Base-by-base conservation (phyloP, 2,797 vertebrate species). In the Salmo trutta region DNA sequence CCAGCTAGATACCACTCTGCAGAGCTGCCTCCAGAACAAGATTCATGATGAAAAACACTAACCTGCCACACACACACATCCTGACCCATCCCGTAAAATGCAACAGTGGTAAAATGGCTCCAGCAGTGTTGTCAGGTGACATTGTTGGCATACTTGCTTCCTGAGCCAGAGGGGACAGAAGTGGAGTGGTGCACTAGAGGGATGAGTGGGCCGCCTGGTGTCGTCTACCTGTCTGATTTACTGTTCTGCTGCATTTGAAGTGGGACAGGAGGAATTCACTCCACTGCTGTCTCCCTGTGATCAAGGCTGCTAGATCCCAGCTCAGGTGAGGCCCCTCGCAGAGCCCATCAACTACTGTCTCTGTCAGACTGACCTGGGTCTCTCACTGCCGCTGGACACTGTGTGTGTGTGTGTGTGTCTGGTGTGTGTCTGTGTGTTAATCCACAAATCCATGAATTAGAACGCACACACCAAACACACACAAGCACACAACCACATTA, bases 231-330 rank as follows among this genome's bases (percentile, higher is more conserved):
- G 89, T 86, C 90, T 98, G 96, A 99, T 99, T 98, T 98, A 98
- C 96, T 96, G 91, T 92, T 93, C 81, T 41, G 53, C 77, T 93
- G 92, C 64, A 95, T 97, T 97, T 97, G 96, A 98, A 97, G 95
- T 95, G 91, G 93, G 95, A 96, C 95, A 96, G 94, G 93, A 94
- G 96, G 96, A 98, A 97, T 97, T 96, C 94, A 92, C 89, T 95
- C 91, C 93, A 92, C 93, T 94, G 93, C 89, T 92, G 92, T 88
- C 41, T 93, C 94, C 95, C 95, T 97, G 96, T 98, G 95, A 98
- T 98, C 96, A 97, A 94, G 93, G 83, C 82, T 83, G 77, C 83
- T 85, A 90, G 90, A 93, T 93, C 93, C 93, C 88, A 93, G 90
- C 89, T 83, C 92, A 95, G 95, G 95, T 96, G 94, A 96, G 95